Percentiles rank a stretch among this genome's conserved stretches.
Evolutionary conservation across 2,888 invertebrate species (phyloP).

Genomic region (Petrophora chlorosata): DNA sequence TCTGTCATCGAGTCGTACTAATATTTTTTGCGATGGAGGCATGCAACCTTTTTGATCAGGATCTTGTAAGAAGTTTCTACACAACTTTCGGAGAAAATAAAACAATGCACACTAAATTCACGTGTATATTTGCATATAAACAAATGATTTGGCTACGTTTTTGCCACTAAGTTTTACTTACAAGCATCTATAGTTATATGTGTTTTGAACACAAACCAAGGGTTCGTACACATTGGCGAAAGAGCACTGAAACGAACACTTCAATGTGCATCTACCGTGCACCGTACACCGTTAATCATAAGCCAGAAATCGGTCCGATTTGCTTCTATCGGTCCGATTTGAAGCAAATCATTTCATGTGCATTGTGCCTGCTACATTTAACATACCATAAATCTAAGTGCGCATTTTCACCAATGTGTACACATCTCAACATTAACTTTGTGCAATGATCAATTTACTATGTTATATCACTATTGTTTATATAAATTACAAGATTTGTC

Average conservation of each 20-base stretch:
- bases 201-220: slow-evolving; percentile 4
- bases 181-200: slow-evolving; percentile 1
- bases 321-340: too few species aligned
- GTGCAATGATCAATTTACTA: background rate
- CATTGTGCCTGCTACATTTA: background rate
- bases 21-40: too few species aligned
- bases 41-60: too few species aligned
- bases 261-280: background rate
- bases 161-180: slow-evolving; percentile 5
- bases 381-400: background rate
- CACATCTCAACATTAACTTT: background rate
- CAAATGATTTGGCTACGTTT: slow-evolving; percentile 28
- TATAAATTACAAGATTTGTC: background rate
- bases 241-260: background rate
- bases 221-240: background rate
- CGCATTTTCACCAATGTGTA: background rate
- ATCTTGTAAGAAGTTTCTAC: too few species aligned
- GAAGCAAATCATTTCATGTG: background rate
- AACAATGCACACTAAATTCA: background rate
- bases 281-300: too few species aligned
- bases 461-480: background rate
- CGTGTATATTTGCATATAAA: slow-evolving; percentile 29
- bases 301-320: too few species aligned
- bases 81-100: background rate
- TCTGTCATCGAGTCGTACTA: too few species aligned